These are phyloP conservation scores for Drosophila rufa DNA, from an alignment of 1,140 invertebrate species.

Conservation along the genomic window DNA sequence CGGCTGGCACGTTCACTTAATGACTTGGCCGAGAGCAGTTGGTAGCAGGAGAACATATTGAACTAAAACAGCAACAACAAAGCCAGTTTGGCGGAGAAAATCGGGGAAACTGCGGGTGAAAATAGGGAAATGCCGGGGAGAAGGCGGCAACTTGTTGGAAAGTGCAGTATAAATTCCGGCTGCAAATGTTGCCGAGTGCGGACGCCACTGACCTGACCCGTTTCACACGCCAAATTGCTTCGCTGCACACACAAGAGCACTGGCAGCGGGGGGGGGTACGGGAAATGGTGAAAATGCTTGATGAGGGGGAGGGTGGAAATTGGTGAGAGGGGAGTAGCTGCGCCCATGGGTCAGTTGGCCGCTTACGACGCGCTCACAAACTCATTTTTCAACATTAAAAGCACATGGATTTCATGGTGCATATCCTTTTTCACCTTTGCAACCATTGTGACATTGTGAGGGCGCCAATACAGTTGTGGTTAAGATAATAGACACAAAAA, in stretches of 20 bases:
- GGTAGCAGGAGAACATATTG: slow-evolving; percentile 60
- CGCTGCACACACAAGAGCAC: slow-evolving; percentile 70
- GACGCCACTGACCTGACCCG: slow-evolving; percentile 72
- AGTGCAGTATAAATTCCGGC: slow-evolving; percentile 72
- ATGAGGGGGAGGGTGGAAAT: neutral
- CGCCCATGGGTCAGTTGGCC: slow-evolving; percentile 35
- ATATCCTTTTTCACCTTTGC: slow-evolving; percentile 72
- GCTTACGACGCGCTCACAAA: slow-evolving; percentile 71
- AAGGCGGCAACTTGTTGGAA: slow-evolving; percentile 59
- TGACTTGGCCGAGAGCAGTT: slow-evolving; percentile 68
- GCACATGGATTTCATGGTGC: slow-evolving; percentile 77
- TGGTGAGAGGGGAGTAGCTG: neutral
- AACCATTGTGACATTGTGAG: slow-evolving; percentile 41
- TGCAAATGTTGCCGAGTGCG: slow-evolving; percentile 36
- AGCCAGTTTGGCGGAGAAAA: slow-evolving; percentile 7
- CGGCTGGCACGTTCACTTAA: slow-evolving; percentile 61
- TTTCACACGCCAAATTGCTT: slow-evolving; percentile 82
- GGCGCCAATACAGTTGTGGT: neutral
- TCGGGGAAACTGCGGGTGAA: slow-evolving; percentile 4
- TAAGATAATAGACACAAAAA: neutral
- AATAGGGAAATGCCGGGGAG: slow-evolving; percentile 8
- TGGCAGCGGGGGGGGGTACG: neutral
- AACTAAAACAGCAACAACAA: slow-evolving; percentile 65
- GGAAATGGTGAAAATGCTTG: neutral
- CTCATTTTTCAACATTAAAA: slow-evolving; percentile 83